These are phyloP conservation scores for Drosophila dives DNA, from an alignment of 2,888 invertebrate species.

Conservation along the genomic window DNA sequence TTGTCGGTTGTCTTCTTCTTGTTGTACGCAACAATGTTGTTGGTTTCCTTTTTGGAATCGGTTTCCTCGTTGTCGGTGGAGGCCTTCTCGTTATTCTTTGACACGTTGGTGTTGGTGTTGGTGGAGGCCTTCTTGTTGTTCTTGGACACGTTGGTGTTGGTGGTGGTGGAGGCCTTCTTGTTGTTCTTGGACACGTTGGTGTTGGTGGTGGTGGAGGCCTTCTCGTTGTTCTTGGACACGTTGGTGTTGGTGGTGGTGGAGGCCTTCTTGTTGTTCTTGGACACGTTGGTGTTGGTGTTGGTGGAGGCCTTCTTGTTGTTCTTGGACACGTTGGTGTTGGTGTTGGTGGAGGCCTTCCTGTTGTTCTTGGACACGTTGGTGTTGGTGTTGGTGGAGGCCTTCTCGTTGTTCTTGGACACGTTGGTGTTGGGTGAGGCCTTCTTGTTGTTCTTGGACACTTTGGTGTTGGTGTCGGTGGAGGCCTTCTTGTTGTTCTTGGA, in stretches of 20 bases:
- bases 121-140: background rate
- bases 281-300: background rate
- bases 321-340: too few relatives aligned
- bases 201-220: background rate
- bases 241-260: background rate
- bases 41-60: background rate
- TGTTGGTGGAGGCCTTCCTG: too few relatives aligned
- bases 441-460: too few relatives aligned
- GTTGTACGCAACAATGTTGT: background rate
- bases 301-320: too few relatives aligned
- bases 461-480: background rate
- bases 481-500: background rate
- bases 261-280: background rate
- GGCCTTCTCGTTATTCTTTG: background rate
- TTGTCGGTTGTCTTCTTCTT: too few relatives aligned
- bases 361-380: too few relatives aligned
- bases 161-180: background rate
- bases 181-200: background rate
- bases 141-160: background rate
- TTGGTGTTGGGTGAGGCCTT: background rate
- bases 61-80: background rate
- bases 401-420: background rate
- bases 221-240: background rate
- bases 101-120: background rate
- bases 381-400: background rate